A percentile compares a stretch with the other conserved stretches of the same genome.
Evolutionary conservation across 2,888 invertebrate genomes (phyloP).

Genomic region (Ecliptopera silaceata): DNA sequence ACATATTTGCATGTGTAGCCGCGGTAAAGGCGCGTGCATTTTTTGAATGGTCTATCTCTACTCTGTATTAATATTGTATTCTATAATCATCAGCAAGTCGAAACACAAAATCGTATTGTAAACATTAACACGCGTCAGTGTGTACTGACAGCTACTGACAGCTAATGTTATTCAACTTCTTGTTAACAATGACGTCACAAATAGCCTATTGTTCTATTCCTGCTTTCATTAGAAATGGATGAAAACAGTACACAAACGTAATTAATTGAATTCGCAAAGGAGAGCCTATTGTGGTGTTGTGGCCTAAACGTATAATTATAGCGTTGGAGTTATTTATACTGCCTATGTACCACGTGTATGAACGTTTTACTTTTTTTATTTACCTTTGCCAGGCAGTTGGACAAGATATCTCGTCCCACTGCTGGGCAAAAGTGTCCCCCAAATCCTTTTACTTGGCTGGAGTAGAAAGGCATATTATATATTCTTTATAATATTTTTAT

Average conservation of each 20-base stretch:
- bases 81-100: no score
- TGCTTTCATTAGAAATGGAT: slow-evolving; percentile 14
- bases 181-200: slow-evolving; percentile 8
- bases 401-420: no score
- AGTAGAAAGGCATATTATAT: no score
- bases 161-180: neutral
- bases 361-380: no score
- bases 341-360: neutral
- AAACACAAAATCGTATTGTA: neutral
- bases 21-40: no score
- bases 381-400: no score
- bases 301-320: neutral
- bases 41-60: no score
- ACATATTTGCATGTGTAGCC: no score
- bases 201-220: slow-evolving; percentile 11
- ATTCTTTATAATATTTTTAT: no score
- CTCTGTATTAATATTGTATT: no score
- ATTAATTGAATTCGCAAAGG: slow-evolving; percentile 27
- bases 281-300: slow-evolving; percentile 9
- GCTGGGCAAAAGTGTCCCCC: no score
- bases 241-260: slow-evolving; percentile 20
- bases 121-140: neutral
- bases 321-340: neutral
- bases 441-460: no score
- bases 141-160: neutral